A percentile compares a stretch with the other conserved stretches of the same genome.
phyloP scores from a whole-genome alignment of 2,797 vertebrate genomes.

The Falco columbarius region DNA sequence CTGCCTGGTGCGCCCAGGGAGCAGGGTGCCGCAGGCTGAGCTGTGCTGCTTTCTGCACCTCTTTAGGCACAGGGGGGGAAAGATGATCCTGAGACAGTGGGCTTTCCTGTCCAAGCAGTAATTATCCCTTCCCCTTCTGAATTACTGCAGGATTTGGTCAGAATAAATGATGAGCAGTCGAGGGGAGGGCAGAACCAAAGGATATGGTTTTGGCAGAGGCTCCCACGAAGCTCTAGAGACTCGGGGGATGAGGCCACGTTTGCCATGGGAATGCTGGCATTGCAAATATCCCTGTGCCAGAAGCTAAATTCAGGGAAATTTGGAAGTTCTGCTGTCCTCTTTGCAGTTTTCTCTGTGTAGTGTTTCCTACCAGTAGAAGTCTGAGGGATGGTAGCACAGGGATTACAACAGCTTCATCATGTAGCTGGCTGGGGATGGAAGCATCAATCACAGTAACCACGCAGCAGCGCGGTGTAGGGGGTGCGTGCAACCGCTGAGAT shows the following conservation, averaged over 20 bases:
- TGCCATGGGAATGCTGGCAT: fast-evolving
- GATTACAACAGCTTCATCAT: neutral
- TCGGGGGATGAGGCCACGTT: neutral
- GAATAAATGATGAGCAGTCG: neutral
- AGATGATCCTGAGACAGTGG: neutral
- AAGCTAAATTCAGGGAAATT: neutral
- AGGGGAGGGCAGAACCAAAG: neutral
- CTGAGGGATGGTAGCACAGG: neutral
- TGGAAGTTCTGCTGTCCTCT: neutral
- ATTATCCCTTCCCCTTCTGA: neutral
- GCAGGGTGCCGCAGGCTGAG: neutral
- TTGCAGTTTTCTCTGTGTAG: neutral
- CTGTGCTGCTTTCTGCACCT: neutral
- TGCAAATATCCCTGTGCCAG: neutral
- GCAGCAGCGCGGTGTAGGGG: neutral
- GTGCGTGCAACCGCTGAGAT: neutral
- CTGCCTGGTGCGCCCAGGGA: fast-evolving
- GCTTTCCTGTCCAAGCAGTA: neutral
- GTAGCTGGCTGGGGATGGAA: neutral
- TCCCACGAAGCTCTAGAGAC: neutral
- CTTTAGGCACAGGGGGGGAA: neutral
- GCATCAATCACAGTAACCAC: neutral
- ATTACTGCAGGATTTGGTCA: neutral
- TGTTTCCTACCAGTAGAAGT: neutral
- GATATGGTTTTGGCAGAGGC: neutral